Evolutionary conservation across 2,797 vertebrate genomes (phyloP).

Genomic region (Poecilia wingei): DNA sequence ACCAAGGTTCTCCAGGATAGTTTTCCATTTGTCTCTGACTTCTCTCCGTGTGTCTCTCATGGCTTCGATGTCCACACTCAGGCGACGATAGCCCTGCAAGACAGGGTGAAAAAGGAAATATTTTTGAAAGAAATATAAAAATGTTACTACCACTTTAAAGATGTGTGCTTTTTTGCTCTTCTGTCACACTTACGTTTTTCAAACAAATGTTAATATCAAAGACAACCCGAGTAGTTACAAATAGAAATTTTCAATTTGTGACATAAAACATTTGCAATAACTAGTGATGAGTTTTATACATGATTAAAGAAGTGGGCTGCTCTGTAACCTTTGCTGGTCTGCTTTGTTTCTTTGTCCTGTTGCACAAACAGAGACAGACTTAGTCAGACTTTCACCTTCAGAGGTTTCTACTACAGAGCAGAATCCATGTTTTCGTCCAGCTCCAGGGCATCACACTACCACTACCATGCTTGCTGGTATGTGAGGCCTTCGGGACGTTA

Average conservation of each 20-base stretch:
- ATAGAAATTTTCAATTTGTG: background rate
- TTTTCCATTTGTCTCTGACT: constrained; percentile 85
- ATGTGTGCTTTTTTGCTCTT: background rate
- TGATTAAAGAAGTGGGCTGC: background rate
- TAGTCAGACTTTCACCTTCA: background rate
- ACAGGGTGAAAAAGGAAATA: background rate
- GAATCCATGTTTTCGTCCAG: background rate
- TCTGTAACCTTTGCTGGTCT: background rate
- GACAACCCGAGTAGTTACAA: background rate
- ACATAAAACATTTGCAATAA: background rate
- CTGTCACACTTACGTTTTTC: background rate
- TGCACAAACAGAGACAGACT: too few species aligned
- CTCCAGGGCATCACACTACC: background rate
- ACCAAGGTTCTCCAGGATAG: constrained; percentile 86
- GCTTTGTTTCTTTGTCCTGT: background rate
- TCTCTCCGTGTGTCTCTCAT: constrained; percentile 84
- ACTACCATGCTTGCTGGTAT: background rate
- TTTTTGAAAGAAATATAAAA: background rate
- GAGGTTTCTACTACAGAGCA: background rate
- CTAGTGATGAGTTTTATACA: background rate
- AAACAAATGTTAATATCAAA: background rate
- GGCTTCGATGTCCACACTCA: constrained; percentile 85
- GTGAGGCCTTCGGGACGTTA: background rate
- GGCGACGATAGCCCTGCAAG: constrained; percentile 80
- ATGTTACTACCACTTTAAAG: background rate